Evolutionary conservation across 2,888 invertebrate genomes (phyloP), one percentile per base, ranked within the genome.

Genomic region (Chymomyza amoena): DNA sequence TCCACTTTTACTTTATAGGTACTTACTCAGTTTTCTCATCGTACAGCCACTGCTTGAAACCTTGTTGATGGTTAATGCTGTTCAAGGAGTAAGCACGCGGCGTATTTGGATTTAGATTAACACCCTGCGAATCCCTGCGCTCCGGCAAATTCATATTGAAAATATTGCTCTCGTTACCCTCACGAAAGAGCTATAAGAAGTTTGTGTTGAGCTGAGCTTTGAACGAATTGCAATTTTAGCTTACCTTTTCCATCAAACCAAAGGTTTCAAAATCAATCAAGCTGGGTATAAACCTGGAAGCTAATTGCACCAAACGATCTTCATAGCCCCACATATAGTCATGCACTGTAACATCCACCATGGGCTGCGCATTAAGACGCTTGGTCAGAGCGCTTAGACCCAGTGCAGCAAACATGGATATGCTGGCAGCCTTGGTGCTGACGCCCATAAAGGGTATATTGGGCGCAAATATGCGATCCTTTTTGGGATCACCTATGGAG

Each of bases 251-350:
- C 79, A 97, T 91, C 60, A 97, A 93, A 0, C 97, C 97, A 80
- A 97, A 95, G 84, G 94, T 94, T n/a, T 93, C 92, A 84, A 97
- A 97, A 80, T 96, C 94, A 15, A 97, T 95, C 93, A 96, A 95
- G n/a, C 93, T 94, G 0, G 97, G 97, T 18, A 97, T 89, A 54
- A 96, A 90, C 25, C 92, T 93, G 77, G 95, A 94, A 0, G 96
- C 96, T 45, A 96, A 89, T 1, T 92, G 92, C 61, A 97, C 94
- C 57, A 97, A 88, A 0, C 93, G 93, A 87, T 97, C 97, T 1
- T 96, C 94, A 89, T 96, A 97, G 0, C 97, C 97, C 96, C 96
- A 97, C 15, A 97, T 91, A 87, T 95, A 95, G 36, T 96, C 95
- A 68, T 95, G 91, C 0, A 95, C 94, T 0, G 94, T 93, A 50